Percentiles rank a stretch among this genome's conserved stretches.
phyloP scores from a whole-genome alignment of 1,140 invertebrate species.

The Drosophila tsacasi region DNA sequence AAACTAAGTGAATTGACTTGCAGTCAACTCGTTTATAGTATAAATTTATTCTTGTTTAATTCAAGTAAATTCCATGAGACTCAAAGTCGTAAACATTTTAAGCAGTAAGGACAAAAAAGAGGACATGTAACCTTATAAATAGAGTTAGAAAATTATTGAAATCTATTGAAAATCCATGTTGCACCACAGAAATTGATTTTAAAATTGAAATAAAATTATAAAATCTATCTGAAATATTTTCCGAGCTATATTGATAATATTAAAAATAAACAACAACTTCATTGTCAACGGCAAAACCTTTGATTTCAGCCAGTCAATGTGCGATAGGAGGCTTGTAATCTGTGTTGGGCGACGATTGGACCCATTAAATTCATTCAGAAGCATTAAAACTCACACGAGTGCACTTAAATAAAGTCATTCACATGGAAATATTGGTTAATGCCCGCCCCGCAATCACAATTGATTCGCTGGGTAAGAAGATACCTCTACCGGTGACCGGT shows the following conservation, averaged over 20 bases:
- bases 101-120: neutral
- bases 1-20: slow-evolving; percentile 2
- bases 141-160: neutral
- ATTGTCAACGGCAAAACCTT: neutral
- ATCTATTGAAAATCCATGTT: neutral
- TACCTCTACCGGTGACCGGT: slow-evolving; percentile 22
- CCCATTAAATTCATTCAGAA: slow-evolving; percentile 22
- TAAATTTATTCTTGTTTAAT: neutral
- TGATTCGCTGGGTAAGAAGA: slow-evolving; percentile 2
- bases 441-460: slow-evolving; percentile 6
- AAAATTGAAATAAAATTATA: neutral
- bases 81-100: neutral
- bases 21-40: slow-evolving; percentile 16
- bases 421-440: slow-evolving; percentile 3
- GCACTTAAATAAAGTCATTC: slow-evolving; percentile 18
- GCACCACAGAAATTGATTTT: neutral
- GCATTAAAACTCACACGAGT: slow-evolving; percentile 18
- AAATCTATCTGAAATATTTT: neutral
- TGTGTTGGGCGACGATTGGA: slow-evolving; percentile 6
- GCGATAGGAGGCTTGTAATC: slow-evolving; percentile 29
- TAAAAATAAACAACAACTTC: neutral
- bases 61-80: neutral
- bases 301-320: neutral
- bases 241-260: neutral
- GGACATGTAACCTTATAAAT: neutral